Percentiles rank a stretch among this genome's conserved stretches.
phyloP scores from a whole-genome alignment of 1,140 invertebrate species.

The Hyphantria cunea region DNA sequence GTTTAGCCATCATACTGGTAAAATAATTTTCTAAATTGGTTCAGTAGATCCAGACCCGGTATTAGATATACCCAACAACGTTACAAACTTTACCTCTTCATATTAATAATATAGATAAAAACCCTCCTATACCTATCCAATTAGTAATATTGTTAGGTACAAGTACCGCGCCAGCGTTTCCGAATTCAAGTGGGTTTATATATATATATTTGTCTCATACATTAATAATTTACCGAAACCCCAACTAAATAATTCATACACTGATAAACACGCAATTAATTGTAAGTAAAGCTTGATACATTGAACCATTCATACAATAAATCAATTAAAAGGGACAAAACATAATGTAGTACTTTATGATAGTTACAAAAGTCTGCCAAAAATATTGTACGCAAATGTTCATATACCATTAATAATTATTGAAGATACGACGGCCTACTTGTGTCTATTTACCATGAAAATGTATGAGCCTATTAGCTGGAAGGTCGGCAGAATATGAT shows the following conservation, averaged over 20 bases:
- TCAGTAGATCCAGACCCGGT: no score
- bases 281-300: background rate
- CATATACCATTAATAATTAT: constrained; percentile 39
- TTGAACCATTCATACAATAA: constrained; percentile 1
- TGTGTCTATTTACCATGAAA: constrained; percentile 49
- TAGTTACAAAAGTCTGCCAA: constrained; percentile 8
- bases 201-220: background rate
- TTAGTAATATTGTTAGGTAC: no score
- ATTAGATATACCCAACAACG: no score
- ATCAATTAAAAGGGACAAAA: constrained; percentile 19
- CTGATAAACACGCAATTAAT: background rate
- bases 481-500: constrained; percentile 69
- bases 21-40: no score
- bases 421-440: constrained; percentile 35
- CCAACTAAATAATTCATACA: background rate
- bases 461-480: constrained; percentile 63
- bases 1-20: no score
- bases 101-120: no score
- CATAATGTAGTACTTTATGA: constrained; percentile 6
- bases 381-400: constrained; percentile 35
- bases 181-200: no score
- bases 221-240: background rate
- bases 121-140: no score
- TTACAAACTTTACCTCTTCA: no score
- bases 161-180: no score